Conservation (phyloP, 2,113 vertebrate genomes). For the Melanerpes aurifrons region DNA sequence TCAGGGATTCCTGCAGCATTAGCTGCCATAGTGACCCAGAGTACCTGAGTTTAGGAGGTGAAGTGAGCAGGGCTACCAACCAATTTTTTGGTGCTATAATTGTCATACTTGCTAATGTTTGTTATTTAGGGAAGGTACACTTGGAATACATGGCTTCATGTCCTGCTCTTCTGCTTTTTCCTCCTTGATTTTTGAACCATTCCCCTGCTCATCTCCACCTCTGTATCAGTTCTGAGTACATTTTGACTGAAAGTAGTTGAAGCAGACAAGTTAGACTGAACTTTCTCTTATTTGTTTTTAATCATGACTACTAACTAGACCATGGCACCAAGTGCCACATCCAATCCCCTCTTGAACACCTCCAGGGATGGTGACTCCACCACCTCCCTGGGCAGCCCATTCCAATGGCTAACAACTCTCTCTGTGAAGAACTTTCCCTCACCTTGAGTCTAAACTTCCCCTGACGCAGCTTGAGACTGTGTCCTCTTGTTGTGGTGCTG, state of each 20-base stretch:
- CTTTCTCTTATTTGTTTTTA: background rate
- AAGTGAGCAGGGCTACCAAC: background rate
- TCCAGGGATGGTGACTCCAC: no score
- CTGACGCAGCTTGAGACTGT: no score
- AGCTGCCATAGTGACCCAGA: background rate
- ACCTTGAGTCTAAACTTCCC: no score
- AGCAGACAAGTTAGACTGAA: background rate
- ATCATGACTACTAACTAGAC: background rate
- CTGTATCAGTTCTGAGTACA: background rate
- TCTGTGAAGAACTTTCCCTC: no score
- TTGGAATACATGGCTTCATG: background rate
- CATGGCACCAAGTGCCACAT: no score
- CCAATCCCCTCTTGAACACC: no score
- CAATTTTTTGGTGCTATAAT: background rate
- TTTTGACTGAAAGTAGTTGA: background rate
- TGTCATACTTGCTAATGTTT: background rate
- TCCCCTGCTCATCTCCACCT: background rate
- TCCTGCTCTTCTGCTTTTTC: background rate
- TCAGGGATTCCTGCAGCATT: background rate
- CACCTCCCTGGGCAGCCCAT: no score
- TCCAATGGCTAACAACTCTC: no score
- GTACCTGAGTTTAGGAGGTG: background rate
- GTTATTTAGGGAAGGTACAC: background rate
- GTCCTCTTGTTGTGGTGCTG: no score
- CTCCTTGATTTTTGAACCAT: background rate